Base-by-base conservation (phyloP, 2,888 invertebrate species). In the Itoplectis maculator region DNA sequence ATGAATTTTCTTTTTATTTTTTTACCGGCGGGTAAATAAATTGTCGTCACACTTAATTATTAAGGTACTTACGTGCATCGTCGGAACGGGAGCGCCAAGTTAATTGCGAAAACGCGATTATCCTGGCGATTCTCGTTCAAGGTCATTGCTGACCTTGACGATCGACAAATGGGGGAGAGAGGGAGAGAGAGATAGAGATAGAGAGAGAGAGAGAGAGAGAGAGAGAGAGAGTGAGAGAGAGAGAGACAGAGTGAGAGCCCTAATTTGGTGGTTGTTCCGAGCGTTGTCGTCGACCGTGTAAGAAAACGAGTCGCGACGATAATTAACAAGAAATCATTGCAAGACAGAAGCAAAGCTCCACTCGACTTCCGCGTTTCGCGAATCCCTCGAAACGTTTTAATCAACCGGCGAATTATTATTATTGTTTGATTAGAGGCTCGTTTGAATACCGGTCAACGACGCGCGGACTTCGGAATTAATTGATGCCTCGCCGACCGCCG, bases 21-120 rank as follows among this genome's bases (percentile, higher is more conserved):
- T 78, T 51, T 66, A 76, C 61, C 47, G 61, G 61, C 79, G 82
- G 76, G 66, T 63, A 47, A n/a, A 74, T 70, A 54, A 40, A 73
- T 69, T 56, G 42, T 78, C 68, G 72, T 79, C 75, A 75, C 75
- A 83, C 80, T 70, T 80, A 81, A 68, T 74, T 76, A 18, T 65
- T 83, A 81, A 40, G 72, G 84, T 84, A 84, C 84, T 84, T 84
- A 84, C 84, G 83, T 84, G 83, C 73, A 84, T 81, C 76, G 81
- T 73, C 84, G 84, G 72, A 80, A 83, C 81, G 83, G 40, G 78
- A 78, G 61, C 73, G 83, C 83, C 78, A 80, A 80, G 81, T 79
- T 83, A 81, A 84, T 79, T 70, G 75, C 72, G 54, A 23, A 35
- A 40, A 40, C 35, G 73, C 78, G 80, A 81, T 83, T 81, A 83